Percentiles rank a stretch among this genome's conserved stretches.
Conservation (phyloP, 2,888 invertebrate species). For the Aromia moschata region DNA sequence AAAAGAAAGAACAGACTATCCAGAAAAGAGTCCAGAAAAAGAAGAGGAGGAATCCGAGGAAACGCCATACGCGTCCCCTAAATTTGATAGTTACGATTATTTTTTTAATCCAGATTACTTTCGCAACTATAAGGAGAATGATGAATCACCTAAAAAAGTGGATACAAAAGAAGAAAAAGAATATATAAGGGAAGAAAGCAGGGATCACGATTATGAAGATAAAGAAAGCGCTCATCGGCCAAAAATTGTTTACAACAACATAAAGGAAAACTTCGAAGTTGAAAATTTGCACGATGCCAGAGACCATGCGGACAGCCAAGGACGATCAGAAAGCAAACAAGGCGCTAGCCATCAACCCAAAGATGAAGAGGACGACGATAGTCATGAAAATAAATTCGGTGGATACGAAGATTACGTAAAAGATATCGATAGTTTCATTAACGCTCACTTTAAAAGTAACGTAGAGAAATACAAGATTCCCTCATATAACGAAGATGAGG, state of each 20-base stretch:
- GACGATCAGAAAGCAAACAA: conserved; percentile 27
- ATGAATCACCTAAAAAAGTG: conserved; percentile 9
- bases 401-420: conserved; percentile 28
- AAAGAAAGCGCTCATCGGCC: conserved; percentile 26
- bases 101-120: not conserved
- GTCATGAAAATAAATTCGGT: conserved; percentile 28
- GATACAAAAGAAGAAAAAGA: conserved; percentile 21
- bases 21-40: conserved; percentile 4
- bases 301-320: conserved; percentile 25
- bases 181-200: not conserved
- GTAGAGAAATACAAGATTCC: conserved; percentile 32
- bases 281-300: conserved; percentile 35
- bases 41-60: conserved; percentile 4
- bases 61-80: not conserved
- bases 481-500: conserved; percentile 25
- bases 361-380: conserved; percentile 24
- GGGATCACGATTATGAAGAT: conserved; percentile 4
- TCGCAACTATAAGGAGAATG: conserved; percentile 10
- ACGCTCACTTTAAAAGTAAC: conserved; percentile 33
- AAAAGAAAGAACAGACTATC: conserved; percentile 17
- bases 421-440: conserved; percentile 38
- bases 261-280: conserved; percentile 36
- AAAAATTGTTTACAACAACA: conserved; percentile 31
- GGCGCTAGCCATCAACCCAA: conserved; percentile 25
- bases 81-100: conserved; percentile 3